Conservation (phyloP, 2,113 vertebrate genomes). For the Pontoporia blainvillei region DNA sequence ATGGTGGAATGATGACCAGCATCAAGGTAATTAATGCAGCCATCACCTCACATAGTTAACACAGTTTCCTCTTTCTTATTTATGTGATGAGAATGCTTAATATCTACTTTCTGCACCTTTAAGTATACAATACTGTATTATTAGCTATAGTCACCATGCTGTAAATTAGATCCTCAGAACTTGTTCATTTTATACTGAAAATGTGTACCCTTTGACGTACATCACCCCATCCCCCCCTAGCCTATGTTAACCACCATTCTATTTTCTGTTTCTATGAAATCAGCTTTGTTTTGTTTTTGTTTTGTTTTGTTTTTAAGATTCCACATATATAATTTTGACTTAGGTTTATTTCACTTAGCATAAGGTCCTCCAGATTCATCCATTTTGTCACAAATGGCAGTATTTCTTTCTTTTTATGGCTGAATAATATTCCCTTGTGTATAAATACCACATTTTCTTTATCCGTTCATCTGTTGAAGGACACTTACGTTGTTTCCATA, state of each 20-base stretch:
- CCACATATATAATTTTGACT: not conserved
- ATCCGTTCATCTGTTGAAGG: not conserved
- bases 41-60: not conserved
- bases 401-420: not conserved
- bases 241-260: not conserved
- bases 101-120: not conserved
- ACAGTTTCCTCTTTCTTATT: not conserved
- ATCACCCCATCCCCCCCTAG: rapidly evolving
- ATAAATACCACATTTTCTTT: not conserved
- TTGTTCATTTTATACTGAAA: not conserved
- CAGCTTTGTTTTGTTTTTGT: not conserved
- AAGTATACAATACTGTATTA: not conserved
- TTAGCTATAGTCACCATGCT: not conserved
- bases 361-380: not conserved
- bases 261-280: not conserved
- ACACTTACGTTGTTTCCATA: not conserved
- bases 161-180: not conserved
- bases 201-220: not conserved
- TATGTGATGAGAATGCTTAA: not conserved
- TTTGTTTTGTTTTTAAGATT: not conserved
- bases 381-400: not conserved
- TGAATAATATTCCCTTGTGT: not conserved
- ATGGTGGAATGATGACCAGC: not conserved
- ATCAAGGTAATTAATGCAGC: not conserved
- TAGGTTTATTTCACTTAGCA: not conserved